A percentile compares a stretch with the other conserved stretches of the same genome.
Conservation (phyloP, 2,888 invertebrate genomes). For the Odontomyia ornata region DNA sequence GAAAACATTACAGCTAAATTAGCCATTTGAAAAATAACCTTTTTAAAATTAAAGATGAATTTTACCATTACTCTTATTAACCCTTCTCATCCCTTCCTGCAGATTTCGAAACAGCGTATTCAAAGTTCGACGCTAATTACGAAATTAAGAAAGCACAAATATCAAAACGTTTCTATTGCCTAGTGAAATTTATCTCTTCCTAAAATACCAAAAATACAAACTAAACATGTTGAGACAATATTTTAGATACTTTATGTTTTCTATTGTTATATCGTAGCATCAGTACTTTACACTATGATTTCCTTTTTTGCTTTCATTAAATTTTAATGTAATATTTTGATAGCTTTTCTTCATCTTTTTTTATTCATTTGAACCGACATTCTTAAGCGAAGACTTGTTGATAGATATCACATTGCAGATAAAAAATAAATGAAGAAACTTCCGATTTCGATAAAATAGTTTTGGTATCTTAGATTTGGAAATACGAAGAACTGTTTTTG, state of each 20-base stretch:
- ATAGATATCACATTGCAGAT: background rate
- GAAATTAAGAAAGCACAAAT: no score
- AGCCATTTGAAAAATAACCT: no score
- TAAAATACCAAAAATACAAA: background rate
- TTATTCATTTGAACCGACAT: background rate
- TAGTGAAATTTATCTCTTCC: background rate
- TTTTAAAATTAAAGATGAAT: no score
- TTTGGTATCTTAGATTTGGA: background rate
- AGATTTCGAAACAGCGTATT: no score
- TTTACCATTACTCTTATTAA: no score
- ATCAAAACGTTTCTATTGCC: background rate
- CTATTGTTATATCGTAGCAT: background rate
- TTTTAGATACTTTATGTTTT: background rate
- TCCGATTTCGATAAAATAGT: slow-evolving; percentile 1
- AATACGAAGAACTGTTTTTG: background rate
- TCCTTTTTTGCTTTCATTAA: background rate
- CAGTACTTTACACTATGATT: background rate
- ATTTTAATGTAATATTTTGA: slow-evolving; percentile 1
- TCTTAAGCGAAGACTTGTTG: background rate
- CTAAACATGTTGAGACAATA: background rate
- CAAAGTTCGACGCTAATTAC: no score
- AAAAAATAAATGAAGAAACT: background rate
- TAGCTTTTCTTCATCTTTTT: background rate
- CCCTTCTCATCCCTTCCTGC: no score
- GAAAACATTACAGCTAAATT: no score